Evolutionary conservation across 1,140 invertebrate species (phyloP).

Genomic region (Polypedilum pembai): DNA sequence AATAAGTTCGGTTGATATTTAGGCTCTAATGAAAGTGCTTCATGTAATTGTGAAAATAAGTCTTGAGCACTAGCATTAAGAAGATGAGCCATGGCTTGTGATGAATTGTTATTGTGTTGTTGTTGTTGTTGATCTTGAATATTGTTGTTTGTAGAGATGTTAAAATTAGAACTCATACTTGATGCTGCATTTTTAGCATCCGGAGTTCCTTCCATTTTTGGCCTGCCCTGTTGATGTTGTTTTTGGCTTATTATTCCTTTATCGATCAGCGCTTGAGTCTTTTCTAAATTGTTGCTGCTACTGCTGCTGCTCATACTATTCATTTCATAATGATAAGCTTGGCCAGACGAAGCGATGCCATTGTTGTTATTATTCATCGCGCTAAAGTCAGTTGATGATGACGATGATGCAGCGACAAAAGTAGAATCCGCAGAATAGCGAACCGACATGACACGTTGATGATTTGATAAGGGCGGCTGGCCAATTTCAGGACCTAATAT

Average conservation of each 20-base stretch:
- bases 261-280: conserved; percentile 3
- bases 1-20: conserved; percentile 62
- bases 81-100: conserved; percentile 35
- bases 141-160: neutral
- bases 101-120: conserved; percentile 29
- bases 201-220: conserved; percentile 21
- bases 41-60: conserved; percentile 55
- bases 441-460: conserved; percentile 23
- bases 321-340: neutral
- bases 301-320: neutral
- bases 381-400: neutral
- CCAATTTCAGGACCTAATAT: conserved; percentile 9
- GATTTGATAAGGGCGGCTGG: conserved; percentile 10
- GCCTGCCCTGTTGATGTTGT: conserved; percentile 24
- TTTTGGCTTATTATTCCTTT: neutral
- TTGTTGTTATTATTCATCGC: neutral
- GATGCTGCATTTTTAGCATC: conserved; percentile 27
- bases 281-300: neutral
- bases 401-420: neutral
- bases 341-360: neutral
- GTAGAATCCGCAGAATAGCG: neutral
- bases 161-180: conserved; percentile 16
- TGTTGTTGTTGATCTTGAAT: conserved; percentile 9
- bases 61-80: conserved; percentile 36
- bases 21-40: conserved; percentile 56